These are phyloP conservation scores for Pachypeltis micranthus DNA, from an alignment of 1,140 invertebrate genomes.

Conservation along the genomic window DNA sequence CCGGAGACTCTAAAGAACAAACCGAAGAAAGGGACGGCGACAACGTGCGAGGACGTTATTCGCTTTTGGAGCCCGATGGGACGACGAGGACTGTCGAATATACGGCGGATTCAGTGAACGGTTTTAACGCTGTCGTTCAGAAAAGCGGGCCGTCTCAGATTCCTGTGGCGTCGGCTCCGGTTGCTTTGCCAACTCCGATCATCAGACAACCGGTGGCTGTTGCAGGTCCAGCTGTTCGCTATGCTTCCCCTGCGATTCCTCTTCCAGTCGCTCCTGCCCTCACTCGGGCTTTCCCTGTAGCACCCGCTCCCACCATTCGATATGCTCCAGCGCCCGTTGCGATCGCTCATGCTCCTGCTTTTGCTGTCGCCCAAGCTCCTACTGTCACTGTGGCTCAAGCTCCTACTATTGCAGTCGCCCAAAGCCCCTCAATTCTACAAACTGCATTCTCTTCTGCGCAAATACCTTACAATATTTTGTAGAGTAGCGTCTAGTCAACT, in stretches of 20 bases:
- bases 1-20: conserved; percentile 31
- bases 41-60: conserved; percentile 15
- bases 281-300: not conserved
- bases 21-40: conserved; percentile 27
- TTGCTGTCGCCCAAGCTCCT: too few species aligned
- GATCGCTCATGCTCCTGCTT: conserved; percentile 25
- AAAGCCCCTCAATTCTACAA: too few species aligned
- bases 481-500: too few species aligned
- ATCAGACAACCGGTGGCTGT: not conserved
- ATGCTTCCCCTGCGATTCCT: not conserved
- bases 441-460: too few species aligned
- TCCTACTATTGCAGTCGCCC: too few species aligned
- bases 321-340: not conserved
- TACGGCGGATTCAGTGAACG: too few species aligned
- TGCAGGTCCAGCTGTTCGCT: not conserved
- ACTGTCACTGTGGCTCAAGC: too few species aligned
- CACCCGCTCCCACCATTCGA: not conserved
- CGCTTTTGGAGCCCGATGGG: conserved; percentile 29
- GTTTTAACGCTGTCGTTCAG: not conserved
- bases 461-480: too few species aligned
- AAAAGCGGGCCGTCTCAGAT: conserved; percentile 28
- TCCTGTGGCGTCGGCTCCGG: conserved; percentile 41
- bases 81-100: too few species aligned
- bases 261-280: not conserved
- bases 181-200: conserved; percentile 39